Percentiles rank a stretch among this genome's conserved stretches.
Conservation (phyloP, 1,140 invertebrate species). For the Drosophila elegans region DNA sequence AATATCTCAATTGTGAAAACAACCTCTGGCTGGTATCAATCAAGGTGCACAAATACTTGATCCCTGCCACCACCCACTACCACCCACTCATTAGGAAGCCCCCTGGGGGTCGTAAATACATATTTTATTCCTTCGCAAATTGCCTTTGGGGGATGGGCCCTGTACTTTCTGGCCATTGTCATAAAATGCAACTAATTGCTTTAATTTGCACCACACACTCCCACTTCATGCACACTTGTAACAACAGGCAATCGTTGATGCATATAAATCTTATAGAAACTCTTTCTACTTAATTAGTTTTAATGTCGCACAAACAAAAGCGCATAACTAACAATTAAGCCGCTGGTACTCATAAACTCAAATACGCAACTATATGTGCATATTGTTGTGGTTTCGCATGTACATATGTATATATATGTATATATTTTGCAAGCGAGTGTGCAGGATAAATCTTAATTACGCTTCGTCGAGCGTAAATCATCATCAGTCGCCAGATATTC, state of each 20-base stretch:
- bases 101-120: constrained; percentile 15
- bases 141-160: constrained; percentile 5
- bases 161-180: constrained; percentile 52
- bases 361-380: constrained; percentile 48
- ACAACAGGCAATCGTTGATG: constrained; percentile 54
- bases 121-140: constrained; percentile 33
- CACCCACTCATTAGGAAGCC: constrained; percentile 37
- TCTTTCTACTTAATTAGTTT: constrained; percentile 83
- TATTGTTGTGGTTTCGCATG: constrained; percentile 9
- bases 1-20: constrained; percentile 37
- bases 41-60: constrained; percentile 34
- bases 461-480: constrained; percentile 79
- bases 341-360: constrained; percentile 29
- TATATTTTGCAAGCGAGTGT: constrained; percentile 55
- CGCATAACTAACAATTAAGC: constrained; percentile 79
- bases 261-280: constrained; percentile 71
- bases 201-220: constrained; percentile 56
- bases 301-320: constrained; percentile 69
- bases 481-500: constrained; percentile 60
- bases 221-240: constrained; percentile 35
- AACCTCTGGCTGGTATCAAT: constrained; percentile 39
- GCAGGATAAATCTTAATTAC: constrained; percentile 80
- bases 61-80: constrained; percentile 8
- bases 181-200: constrained; percentile 72
- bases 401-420: constrained; percentile 13